These are phyloP conservation scores for Malacoraja senta DNA, from an alignment of 2,797 vertebrate genomes.

Conservation along the genomic window DNA sequence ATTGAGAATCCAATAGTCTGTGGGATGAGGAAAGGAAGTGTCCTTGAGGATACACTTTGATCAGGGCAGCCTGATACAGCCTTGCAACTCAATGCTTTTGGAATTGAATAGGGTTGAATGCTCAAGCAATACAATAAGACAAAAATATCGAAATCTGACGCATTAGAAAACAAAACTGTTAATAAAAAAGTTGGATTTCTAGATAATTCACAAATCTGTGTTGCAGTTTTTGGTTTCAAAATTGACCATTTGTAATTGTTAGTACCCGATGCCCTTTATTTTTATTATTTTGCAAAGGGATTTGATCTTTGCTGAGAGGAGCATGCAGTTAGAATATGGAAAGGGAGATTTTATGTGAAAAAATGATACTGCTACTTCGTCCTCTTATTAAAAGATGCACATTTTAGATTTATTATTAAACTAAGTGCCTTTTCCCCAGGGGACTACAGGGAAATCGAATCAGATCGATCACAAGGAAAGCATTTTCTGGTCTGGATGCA, in stretches of 20 bases:
- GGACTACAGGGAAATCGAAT: constrained; percentile 87
- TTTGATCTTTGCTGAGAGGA: not conserved
- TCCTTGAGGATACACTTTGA: not conserved
- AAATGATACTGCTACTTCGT: not conserved
- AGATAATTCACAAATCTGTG: not conserved
- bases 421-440: constrained; percentile 49
- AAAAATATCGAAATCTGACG: not conserved
- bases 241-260: not conserved
- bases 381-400: not conserved
- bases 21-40: not conserved
- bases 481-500: constrained; percentile 88
- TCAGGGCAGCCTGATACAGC: not conserved
- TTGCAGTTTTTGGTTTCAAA: not conserved
- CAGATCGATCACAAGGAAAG: constrained; percentile 90
- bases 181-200: not conserved
- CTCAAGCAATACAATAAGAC: not conserved
- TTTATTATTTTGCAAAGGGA: not conserved
- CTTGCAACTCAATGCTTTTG: not conserved
- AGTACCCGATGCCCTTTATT: not conserved
- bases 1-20: not conserved
- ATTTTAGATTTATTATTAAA: not conserved
- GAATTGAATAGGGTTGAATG: not conserved
- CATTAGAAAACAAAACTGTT: not conserved
- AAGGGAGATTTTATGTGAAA: not conserved
- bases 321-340: not conserved